These are phyloP conservation scores for Drosophila ustulata DNA, from an alignment of 2,888 invertebrate genomes.

Conservation along the genomic window DNA sequence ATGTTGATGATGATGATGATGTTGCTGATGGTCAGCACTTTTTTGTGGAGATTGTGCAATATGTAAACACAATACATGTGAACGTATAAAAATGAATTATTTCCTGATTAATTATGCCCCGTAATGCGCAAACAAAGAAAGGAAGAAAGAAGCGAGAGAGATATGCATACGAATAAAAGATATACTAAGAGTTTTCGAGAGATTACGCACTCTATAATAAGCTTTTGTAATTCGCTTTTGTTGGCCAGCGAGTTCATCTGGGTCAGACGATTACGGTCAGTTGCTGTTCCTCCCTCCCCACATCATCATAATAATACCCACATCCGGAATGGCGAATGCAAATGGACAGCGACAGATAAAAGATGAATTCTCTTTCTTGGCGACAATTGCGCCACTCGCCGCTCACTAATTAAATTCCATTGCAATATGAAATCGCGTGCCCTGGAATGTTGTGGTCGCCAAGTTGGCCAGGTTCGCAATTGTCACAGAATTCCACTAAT, in stretches of 20 bases:
- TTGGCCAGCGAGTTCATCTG: constrained; percentile 39
- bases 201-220: constrained; percentile 53
- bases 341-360: constrained; percentile 34
- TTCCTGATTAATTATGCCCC: constrained; percentile 75
- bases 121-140: constrained; percentile 47
- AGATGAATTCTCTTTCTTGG: constrained; percentile 35
- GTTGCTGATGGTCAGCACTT: constrained; percentile 26
- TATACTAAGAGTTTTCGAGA: constrained; percentile 6
- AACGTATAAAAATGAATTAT: constrained; percentile 57
- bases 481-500: constrained; percentile 51
- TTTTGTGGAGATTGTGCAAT: constrained; percentile 35
- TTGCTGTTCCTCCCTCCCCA: not conserved
- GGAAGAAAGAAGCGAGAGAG: constrained; percentile 15
- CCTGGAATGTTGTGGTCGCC: constrained; percentile 49
- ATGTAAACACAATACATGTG: constrained; percentile 11
- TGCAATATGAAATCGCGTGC: constrained; percentile 43
- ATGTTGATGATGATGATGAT: constrained; percentile 9
- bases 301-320: constrained; percentile 28
- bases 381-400: constrained; percentile 3
- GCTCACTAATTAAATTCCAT: constrained; percentile 56
- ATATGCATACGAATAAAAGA: not conserved
- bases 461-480: constrained; percentile 34
- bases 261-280: constrained; percentile 34
- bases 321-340: constrained; percentile 49
- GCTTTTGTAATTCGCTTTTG: constrained; percentile 27